Evolutionary conservation across 2,888 invertebrate genomes (phyloP).

Genomic region (Celastrina argiolus): DNA sequence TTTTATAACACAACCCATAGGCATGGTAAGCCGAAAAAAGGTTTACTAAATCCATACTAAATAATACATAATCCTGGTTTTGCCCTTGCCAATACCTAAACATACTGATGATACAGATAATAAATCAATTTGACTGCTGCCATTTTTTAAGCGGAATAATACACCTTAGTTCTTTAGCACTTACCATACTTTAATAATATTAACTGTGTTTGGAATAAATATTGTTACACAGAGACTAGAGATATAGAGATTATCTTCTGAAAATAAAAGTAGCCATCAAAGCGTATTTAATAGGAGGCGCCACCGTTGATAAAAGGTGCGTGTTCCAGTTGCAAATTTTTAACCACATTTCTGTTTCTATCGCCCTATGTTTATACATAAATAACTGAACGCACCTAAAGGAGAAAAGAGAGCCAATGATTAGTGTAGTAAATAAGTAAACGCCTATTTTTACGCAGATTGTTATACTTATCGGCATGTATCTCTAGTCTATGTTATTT

Average conservation of each 20-base stretch:
- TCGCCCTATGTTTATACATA: too few relatives aligned
- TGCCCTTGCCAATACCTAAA: neutral
- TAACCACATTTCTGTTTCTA: too few relatives aligned
- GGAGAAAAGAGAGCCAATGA: too few relatives aligned
- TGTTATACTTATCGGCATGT: neutral
- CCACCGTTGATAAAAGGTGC: too few relatives aligned
- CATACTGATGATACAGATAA: neutral
- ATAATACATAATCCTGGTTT: neutral
- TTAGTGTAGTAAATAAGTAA: too few relatives aligned
- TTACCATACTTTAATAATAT: neutral
- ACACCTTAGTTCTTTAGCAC: neutral
- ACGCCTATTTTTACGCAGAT: too few relatives aligned
- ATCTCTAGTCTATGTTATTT: neutral
- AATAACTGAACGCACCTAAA: too few relatives aligned
- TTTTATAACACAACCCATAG: too few relatives aligned
- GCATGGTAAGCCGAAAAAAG: too few relatives aligned
- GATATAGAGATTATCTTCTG: neutral
- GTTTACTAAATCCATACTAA: too few relatives aligned
- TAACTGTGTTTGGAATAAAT: neutral
- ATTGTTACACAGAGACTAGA: neutral
- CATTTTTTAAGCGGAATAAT: neutral
- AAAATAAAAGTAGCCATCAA: neutral
- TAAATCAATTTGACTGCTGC: neutral
- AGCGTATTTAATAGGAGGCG: too few relatives aligned
- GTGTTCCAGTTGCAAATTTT: too few relatives aligned